These are phyloP conservation scores for Hormaphis cornu DNA, from an alignment of 1,140 invertebrate species.

Conservation along the genomic window DNA sequence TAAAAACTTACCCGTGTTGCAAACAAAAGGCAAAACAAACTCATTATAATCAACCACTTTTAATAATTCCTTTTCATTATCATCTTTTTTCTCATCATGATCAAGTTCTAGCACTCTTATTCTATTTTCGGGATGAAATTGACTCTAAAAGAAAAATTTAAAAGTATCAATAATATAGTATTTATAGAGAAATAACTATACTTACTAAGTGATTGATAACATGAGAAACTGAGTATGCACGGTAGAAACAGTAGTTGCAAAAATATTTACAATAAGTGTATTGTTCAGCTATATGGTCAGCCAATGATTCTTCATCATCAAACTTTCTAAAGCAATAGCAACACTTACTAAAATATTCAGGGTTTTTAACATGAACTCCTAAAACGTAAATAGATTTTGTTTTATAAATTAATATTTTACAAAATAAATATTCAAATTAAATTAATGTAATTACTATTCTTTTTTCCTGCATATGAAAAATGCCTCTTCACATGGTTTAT, in stretches of 20 bases:
- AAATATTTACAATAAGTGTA: constrained; percentile 6
- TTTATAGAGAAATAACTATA: neutral
- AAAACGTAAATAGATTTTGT: neutral
- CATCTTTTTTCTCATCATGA: neutral
- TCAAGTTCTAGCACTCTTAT: neutral
- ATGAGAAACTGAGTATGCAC: constrained; percentile 1
- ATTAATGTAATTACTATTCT: constrained; percentile 8
- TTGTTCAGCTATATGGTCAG: neutral
- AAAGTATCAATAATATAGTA: neutral
- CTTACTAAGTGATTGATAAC: constrained; percentile 2
- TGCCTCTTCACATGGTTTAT: constrained; percentile 14
- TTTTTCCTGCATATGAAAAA: constrained; percentile 12
- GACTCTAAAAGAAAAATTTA: neutral
- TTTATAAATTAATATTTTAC: neutral
- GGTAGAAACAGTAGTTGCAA: constrained; percentile 19
- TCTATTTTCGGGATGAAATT: neutral
- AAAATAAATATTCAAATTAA: neutral
- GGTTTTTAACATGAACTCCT: neutral
- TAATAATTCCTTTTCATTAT: neutral
- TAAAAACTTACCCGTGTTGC: constrained; percentile 1
- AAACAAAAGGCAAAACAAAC: neutral
- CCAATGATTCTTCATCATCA: constrained; percentile 1
- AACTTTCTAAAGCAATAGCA: neutral
- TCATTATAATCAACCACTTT: neutral
- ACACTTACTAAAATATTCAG: constrained; percentile 18